Base-by-base conservation (phyloP, 2,113 vertebrate species). In the Burhinus oedicnemus region DNA sequence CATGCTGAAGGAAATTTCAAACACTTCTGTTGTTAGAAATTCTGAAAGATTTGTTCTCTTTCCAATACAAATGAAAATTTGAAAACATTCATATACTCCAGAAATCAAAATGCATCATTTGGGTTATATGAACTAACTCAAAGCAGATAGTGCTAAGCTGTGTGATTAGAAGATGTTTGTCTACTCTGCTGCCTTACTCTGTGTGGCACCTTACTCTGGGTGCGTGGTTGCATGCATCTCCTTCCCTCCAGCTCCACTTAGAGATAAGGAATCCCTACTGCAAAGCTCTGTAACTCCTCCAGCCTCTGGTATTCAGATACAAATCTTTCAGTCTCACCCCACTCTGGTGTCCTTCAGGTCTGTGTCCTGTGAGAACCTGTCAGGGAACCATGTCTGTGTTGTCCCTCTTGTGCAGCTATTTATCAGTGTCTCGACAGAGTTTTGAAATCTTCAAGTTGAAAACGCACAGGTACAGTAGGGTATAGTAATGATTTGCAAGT, bases 331-430 rank as follows among this genome's bases (percentile, higher is more conserved):
- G 29, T 66, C 34, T 70, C 45, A 23, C 14, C 5, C 5, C 4
- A 6, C 6, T 44, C 27, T 49, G 49, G 5, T 58, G 60, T 30
- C 7, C 23, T 70, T 10, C 5, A 9, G 36, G n/a, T 11, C 36
- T 38, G 14, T 27, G 19, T 34, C 44, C 42, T 38, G 25, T 38
- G 26, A 60, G 62, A 80, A 65, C 8, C 22, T 52, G 18, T 32
- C 34, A 65, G 23, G 11, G n/a, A 61, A n/a, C 22, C 1, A 5
- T 19, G 14, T 42, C 45, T 74, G 6, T 0, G 0, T n/a, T 79
- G n/a, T 68, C 32, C 52, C 6, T 83, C 65, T 82, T 64, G 51
- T 60, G 11, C 51, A 45, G 9, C 8, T 78, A 51, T 15, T 77
- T 52, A 49, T 4, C 20, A 15, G n/a, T 71, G 64, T 44, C 49